These are phyloP conservation scores for Amphipoea lucens DNA, from an alignment of 2,888 invertebrate species.

Conservation along the genomic window DNA sequence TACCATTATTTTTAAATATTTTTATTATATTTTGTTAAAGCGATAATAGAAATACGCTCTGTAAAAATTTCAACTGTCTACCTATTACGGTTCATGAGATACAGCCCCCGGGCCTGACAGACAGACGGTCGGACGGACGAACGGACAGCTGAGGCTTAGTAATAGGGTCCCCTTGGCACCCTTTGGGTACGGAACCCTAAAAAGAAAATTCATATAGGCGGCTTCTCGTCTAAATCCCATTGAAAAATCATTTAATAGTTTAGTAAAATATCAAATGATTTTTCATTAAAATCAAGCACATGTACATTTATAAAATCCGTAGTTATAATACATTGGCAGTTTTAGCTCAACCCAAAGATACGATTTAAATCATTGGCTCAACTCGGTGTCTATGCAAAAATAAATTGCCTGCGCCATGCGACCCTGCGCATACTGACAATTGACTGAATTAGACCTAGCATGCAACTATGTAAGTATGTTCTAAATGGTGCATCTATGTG, in stretches of 20 bases:
- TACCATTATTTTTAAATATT: too few species aligned
- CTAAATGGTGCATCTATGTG: too few species aligned
- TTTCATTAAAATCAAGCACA: neutral
- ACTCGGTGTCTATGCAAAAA: neutral
- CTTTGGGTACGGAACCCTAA: neutral
- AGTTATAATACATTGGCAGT: neutral
- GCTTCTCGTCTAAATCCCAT: neutral
- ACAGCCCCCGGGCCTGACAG: too few species aligned
- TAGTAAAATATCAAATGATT: too few species aligned
- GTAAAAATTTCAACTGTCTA: too few species aligned
- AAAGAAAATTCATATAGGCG: neutral
- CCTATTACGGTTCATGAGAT: too few species aligned
- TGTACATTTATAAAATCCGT: neutral
- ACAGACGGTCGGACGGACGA: too few species aligned
- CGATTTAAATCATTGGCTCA: neutral
- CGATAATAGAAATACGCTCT: too few species aligned
- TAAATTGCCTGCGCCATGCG: slow-evolving; percentile 5
- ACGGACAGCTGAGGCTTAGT: too few species aligned
- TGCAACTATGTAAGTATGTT: neutral
- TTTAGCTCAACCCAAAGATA: neutral
- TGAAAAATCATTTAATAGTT: neutral
- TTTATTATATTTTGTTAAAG: too few species aligned
- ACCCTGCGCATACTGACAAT: neutral
- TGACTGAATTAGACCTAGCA: slow-evolving; percentile 5
- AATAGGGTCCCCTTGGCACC: too few species aligned